Evolutionary conservation across 2,888 invertebrate species (phyloP), one percentile per base, ranked within the genome.

Genomic region (Standfussiana lucernea): DNA sequence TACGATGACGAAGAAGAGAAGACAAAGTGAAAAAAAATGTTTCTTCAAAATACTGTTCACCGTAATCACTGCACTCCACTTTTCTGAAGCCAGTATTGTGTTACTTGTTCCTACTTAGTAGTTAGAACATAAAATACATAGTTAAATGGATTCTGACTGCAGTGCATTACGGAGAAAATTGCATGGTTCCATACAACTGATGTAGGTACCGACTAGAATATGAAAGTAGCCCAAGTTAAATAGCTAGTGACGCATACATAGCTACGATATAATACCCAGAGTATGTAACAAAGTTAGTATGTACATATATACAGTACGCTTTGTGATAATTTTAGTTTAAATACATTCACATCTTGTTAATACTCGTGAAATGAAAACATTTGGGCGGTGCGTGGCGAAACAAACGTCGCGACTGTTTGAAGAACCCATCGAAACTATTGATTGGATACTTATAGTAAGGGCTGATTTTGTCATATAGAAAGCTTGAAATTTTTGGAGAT

Each of bases 321-420:
- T 71, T 72, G 75, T 72, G 70, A 73, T 71, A 71, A 68, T 68
- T 61, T 77, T 82, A 77, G 73, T 82, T 82, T 64, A 65, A 74
- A 77, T 81, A 77, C 32, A 67, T 77, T 70, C 77, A 50, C 67
- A 71, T 81, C 56, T 76, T 66, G 69, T 40, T 69, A 65, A 64
- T 59, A 61, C 59, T 69, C 45, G 61, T 35, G 71, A 61, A 59
- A 72, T 35, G 71, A 61, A 59, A 72, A 81, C 80, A 76, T 79
- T 35, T 62, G 47, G 42, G 53, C 18, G 62, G 40, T 24, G 64
- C 35, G 28, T 35, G 28, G 5, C 15, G n/a, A 21, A 37, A 40
- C 53, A 67, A n/a, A n/a, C 42, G 50, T 53, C 24, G 40, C 28
- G 28, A 24, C 15, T 45, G 15, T 32, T 50, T 15, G 11, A n/a